A percentile compares a stretch with the other conserved stretches of the same genome.
Evolutionary conservation across 2,113 vertebrate genomes (phyloP).

Genomic region (Pachypanchax playfairii): DNA sequence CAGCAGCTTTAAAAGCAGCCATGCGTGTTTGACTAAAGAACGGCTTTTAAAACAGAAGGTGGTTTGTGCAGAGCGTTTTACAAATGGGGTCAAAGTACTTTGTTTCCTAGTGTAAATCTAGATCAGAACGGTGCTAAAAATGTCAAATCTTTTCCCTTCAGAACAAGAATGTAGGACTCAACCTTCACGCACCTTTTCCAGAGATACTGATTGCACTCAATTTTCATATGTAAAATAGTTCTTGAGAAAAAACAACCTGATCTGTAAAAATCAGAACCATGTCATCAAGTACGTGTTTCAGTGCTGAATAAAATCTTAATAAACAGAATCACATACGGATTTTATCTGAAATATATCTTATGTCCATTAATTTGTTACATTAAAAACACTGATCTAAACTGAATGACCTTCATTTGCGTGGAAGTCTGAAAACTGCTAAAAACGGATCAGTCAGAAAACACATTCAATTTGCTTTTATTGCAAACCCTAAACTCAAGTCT

Average conservation of each 20-base stretch:
- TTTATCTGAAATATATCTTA: no score
- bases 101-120: conserved; percentile 19
- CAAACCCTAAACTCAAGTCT: no score
- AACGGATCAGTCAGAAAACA: no score
- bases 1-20: background rate
- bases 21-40: background rate
- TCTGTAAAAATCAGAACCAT: background rate
- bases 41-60: conserved; percentile 1
- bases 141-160: background rate
- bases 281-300: no score
- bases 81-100: conserved; percentile 19
- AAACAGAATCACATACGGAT: no score
- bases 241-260: conserved; percentile 13
- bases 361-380: no score
- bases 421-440: no score
- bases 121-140: conserved; percentile 24
- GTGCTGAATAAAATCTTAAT: no score
- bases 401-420: no score
- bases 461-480: no score
- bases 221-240: background rate
- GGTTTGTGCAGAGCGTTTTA: conserved; percentile 9
- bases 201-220: background rate
- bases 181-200: conserved; percentile 4
- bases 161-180: conserved; percentile 13
- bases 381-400: no score